These are phyloP conservation scores for Pachycephala philippinensis DNA, from an alignment of 2,113 vertebrate genomes.

Conservation along the genomic window DNA sequence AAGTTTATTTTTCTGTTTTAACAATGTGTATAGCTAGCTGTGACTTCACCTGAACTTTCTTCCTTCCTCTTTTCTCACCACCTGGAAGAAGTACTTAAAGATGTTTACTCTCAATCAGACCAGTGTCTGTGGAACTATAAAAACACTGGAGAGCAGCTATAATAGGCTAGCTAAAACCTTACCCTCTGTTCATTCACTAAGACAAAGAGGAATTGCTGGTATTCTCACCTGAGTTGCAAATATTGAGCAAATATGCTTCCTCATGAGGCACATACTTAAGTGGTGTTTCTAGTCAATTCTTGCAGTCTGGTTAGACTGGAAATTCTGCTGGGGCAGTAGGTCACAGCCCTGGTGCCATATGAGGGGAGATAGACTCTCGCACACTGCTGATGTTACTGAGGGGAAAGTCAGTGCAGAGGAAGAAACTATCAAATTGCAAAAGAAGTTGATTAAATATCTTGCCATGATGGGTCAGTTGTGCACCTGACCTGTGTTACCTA, in stretches of 20 bases:
- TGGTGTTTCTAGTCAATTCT: not conserved
- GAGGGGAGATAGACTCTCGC: not conserved
- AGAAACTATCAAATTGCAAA: not conserved
- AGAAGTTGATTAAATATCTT: not conserved
- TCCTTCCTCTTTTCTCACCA: not conserved
- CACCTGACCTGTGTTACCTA: not conserved
- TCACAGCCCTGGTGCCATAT: fast-evolving
- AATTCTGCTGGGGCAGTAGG: not conserved
- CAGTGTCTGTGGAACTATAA: not conserved
- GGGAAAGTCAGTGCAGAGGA: not conserved
- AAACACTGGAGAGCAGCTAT: not conserved
- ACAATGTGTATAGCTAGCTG: not conserved
- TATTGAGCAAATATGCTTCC: not conserved
- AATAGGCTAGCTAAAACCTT: not conserved
- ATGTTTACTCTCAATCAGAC: not conserved
- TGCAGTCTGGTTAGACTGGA: not conserved
- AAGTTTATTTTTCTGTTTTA: not conserved
- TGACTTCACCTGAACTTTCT: not conserved
- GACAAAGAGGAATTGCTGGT: not conserved
- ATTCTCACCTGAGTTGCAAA: not conserved
- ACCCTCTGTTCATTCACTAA: not conserved
- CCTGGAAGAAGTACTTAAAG: not conserved
- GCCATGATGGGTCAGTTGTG: not conserved
- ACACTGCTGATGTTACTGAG: not conserved
- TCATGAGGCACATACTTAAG: not conserved